These are phyloP conservation scores for Drosophila prosaltans DNA, from an alignment of 1,140 invertebrate species.

Conservation along the genomic window DNA sequence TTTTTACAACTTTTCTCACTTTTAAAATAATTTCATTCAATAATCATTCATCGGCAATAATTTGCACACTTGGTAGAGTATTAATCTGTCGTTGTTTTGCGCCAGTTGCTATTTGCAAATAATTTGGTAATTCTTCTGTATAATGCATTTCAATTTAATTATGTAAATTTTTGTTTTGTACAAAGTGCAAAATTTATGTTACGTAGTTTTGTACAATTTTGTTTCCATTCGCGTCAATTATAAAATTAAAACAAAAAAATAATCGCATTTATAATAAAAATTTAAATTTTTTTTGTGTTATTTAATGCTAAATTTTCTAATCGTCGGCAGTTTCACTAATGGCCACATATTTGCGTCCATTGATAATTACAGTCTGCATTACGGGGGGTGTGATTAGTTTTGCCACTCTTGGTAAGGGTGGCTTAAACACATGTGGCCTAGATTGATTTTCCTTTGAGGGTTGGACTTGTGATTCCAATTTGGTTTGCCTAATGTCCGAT, in stretches of 20 bases:
- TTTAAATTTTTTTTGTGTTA: background rate
- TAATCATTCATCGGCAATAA: too few relatives aligned
- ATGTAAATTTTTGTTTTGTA: slow-evolving; percentile 37
- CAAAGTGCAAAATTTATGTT: slow-evolving; percentile 25
- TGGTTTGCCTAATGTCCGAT: background rate
- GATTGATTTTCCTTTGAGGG: background rate
- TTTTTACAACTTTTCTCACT: too few relatives aligned
- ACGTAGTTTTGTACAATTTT: background rate
- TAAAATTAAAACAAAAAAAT: background rate
- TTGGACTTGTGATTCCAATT: background rate
- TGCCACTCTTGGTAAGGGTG: background rate
- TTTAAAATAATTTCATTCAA: too few relatives aligned
- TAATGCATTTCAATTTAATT: slow-evolving; percentile 41
- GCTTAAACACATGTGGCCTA: background rate
- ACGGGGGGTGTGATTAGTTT: slow-evolving; percentile 24
- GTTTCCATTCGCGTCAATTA: background rate
- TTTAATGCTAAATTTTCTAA: background rate
- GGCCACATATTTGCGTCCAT: slow-evolving; percentile 54
- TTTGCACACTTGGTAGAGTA: background rate
- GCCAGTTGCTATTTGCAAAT: background rate
- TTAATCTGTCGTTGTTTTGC: background rate
- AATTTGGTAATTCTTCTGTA: too few relatives aligned
- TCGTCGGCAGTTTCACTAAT: slow-evolving; percentile 44
- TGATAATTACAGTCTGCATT: slow-evolving; percentile 51
- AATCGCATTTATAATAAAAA: background rate